Base-by-base conservation (phyloP, 2,797 vertebrate species). In the Sardinella longiceps region DNA sequence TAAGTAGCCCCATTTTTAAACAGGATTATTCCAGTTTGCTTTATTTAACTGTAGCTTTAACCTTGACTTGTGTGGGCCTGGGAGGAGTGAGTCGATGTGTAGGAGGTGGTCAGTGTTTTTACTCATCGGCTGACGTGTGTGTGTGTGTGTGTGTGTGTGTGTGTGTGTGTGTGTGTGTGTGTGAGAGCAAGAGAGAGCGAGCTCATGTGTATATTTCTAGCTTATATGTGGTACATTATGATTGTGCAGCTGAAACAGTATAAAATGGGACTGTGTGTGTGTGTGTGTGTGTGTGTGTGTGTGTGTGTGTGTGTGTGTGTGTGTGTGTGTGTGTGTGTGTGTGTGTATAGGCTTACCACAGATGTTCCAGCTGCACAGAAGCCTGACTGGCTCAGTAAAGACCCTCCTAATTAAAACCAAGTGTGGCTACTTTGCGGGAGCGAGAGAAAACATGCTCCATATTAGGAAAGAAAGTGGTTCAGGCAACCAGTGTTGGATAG, bases 281-380 rank as follows among this genome's bases (percentile, higher is more conserved):
- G 48, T 82, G 81, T 51, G 48, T 82, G 84, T 20, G 14, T 25
- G 66, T 63, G 39, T 80, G 85, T 77, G 60, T 45, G 23, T 50
- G 51, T 80, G 74, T 83, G 74, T 53, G 30, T 15, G 51, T 50
- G 14, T 81, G 60, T 30, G 11, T 66, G 25, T 11, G 25, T 66
- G 60, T 66, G 60, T 30, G 60, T 2, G 25, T n/a, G 56, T 1
- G 81, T 28, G 60, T 4, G 12, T 18, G 63, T 70, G 63, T 18
- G 11, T 74, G 53, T 83, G 84, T 37, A 80, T 45, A 85, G 74
- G 50, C 77, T 80, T 66, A 84, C 45, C 7, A 15, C 88, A 88
- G 86, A 88, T 87, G 84, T 88, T 87, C 80, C 83, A 87, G 86
- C 84, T 87, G 83, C 85, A 88, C 80, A 83, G 86, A 87, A 85